Evolutionary conservation across 2,797 vertebrate genomes (phyloP).

Genomic region (Orientallactaga sibirica): DNA sequence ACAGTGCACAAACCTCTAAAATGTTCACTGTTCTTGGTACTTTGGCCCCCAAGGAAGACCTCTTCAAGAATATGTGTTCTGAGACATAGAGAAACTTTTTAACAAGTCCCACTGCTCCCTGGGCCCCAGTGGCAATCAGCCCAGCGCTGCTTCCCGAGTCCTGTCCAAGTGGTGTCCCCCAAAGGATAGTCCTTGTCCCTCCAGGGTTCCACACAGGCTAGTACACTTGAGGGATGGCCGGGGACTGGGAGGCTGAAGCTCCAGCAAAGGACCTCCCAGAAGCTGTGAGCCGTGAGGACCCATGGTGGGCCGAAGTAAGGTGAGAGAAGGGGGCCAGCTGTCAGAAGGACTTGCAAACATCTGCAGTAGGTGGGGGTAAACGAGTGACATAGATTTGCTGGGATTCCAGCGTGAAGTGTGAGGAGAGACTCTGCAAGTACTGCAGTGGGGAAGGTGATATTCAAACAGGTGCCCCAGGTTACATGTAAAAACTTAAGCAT

Average conservation of each 20-base stretch:
- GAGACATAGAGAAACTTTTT: constrained; percentile 66
- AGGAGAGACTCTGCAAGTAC: not conserved
- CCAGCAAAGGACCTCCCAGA: not conserved
- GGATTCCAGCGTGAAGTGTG: not conserved
- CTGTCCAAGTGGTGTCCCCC: not conserved
- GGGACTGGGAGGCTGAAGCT: not conserved
- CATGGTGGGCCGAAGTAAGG: not conserved
- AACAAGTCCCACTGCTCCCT: constrained; percentile 71
- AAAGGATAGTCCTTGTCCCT: not conserved
- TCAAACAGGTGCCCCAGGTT: not conserved
- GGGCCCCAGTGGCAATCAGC: not conserved
- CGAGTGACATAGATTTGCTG: not conserved
- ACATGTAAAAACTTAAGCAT: not conserved
- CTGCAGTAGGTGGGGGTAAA: not conserved
- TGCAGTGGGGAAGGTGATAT: not conserved
- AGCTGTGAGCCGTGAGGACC: not conserved
- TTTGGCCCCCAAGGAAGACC: not conserved
- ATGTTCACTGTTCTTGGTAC: not conserved
- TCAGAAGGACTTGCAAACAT: not conserved
- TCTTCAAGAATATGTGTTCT: constrained; percentile 16
- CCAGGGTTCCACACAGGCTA: not conserved
- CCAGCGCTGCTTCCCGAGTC: not conserved
- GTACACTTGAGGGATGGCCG: not conserved
- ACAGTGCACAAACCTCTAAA: not conserved
- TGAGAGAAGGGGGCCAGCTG: not conserved